Conservation (phyloP, 2,797 vertebrate genomes). For the Chelmon rostratus region DNA sequence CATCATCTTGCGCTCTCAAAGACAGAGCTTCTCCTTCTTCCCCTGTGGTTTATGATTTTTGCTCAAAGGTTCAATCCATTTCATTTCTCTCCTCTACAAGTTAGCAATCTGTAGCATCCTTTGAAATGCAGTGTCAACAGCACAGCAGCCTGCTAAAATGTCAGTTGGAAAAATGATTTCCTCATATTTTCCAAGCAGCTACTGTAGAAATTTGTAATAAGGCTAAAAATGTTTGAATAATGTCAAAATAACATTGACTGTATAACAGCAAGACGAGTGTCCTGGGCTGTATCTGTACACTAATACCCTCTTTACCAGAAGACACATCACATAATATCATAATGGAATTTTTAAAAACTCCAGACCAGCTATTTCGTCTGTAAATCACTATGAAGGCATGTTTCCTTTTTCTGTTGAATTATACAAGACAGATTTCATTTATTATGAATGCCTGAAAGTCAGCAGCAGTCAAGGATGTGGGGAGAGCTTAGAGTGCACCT, state of each 20-base stretch:
- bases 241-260: slow-evolving; percentile 14
- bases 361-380: slow-evolving; percentile 37
- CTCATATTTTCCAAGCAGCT: slow-evolving; percentile 49
- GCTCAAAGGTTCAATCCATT: slow-evolving; percentile 64
- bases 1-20: slow-evolving; percentile 45
- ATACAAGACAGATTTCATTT: slow-evolving; percentile 78
- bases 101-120: slow-evolving; percentile 56
- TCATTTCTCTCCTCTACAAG: slow-evolving; percentile 54
- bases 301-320: slow-evolving; percentile 31
- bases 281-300: background rate
- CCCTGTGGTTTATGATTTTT: slow-evolving; percentile 44
- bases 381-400: slow-evolving; percentile 69
- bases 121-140: slow-evolving; percentile 63
- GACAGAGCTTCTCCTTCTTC: slow-evolving; percentile 44
- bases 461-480: slow-evolving; percentile 66
- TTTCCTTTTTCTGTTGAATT: slow-evolving; percentile 80
- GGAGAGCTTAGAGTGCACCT: slow-evolving; percentile 61
- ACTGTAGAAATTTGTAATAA: too few relatives aligned
- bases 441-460: slow-evolving; percentile 80
- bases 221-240: slow-evolving; percentile 31
- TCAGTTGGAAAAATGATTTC: background rate
- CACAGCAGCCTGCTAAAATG: slow-evolving; percentile 40
- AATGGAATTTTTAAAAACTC: slow-evolving; percentile 40
- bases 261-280: slow-evolving; percentile 26
- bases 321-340: slow-evolving; percentile 20